phyloP scores from a whole-genome alignment of 2,888 invertebrate species.

The Dastarcus helophoroides region DNA sequence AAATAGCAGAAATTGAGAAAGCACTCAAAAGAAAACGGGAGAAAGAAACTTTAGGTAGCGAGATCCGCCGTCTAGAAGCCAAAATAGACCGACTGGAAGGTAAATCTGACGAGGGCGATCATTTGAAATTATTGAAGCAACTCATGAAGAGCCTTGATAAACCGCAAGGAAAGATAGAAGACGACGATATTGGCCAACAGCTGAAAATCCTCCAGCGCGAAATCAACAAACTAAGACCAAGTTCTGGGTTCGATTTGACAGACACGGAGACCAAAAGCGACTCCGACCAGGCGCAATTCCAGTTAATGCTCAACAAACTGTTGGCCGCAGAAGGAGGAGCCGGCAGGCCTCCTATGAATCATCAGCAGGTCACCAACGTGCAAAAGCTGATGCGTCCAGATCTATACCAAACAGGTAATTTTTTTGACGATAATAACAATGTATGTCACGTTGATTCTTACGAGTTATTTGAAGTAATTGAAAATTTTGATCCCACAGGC shows the following conservation, averaged over 20 bases:
- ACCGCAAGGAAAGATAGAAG: slow-evolving; percentile 15
- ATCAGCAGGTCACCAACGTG: slow-evolving; percentile 9
- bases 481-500: too few species aligned
- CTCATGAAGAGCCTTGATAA: slow-evolving; percentile 10
- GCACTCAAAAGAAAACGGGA: slow-evolving; percentile 16
- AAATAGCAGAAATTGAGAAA: slow-evolving; percentile 15
- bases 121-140: slow-evolving; percentile 10
- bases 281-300: slow-evolving; percentile 11
- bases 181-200: slow-evolving; percentile 17
- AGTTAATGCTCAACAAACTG: slow-evolving; percentile 16
- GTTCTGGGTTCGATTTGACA: slow-evolving; percentile 3
- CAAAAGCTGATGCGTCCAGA: slow-evolving; percentile 3
- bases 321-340: slow-evolving; percentile 7
- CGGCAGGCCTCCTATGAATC: slow-evolving; percentile 6
- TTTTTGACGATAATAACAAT: too few species aligned
- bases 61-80: slow-evolving; percentile 1
- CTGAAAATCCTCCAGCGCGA: slow-evolving; percentile 23
- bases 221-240: slow-evolving; percentile 23
- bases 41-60: slow-evolving; percentile 10
- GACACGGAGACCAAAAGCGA: slow-evolving; percentile 5
- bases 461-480: too few species aligned
- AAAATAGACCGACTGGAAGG: slow-evolving; percentile 1
- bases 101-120: slow-evolving; percentile 9
- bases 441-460: too few species aligned
- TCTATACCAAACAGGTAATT: slow-evolving; percentile 1